Percentiles rank a stretch among this genome's conserved stretches.
These are phyloP conservation scores for Xenentodon cancila DNA, from an alignment of 2,797 vertebrate species.

Conservation along the genomic window DNA sequence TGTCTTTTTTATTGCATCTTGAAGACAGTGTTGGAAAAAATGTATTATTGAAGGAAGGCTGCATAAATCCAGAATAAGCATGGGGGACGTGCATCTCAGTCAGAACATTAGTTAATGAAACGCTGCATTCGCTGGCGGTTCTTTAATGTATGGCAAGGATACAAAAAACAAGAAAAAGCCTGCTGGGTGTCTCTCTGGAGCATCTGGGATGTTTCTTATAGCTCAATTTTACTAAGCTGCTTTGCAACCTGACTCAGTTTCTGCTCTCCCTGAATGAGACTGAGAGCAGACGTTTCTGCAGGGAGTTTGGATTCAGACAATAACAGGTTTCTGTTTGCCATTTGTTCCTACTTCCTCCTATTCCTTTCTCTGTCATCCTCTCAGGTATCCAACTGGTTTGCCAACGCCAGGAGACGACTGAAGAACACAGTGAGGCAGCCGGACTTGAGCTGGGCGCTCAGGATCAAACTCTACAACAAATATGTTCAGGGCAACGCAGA, in stretches of 20 bases:
- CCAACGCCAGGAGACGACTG: conserved; percentile 95
- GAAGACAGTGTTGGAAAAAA: conserved; percentile 76
- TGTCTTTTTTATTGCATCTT: conserved; percentile 79
- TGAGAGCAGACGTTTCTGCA: conserved; percentile 42
- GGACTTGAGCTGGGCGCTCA: conserved; percentile 96
- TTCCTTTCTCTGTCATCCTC: conserved; percentile 7
- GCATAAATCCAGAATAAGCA: conserved; percentile 74
- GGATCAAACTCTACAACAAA: conserved; percentile 99
- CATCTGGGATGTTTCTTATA: conserved; percentile 61
- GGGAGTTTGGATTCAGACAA: conserved; percentile 55
- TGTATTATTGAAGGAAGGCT: conserved; percentile 68
- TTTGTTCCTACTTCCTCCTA: conserved; percentile 10
- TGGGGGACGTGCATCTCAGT: conserved; percentile 43
- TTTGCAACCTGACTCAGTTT: conserved; percentile 48
- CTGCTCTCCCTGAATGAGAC: conserved; percentile 50
- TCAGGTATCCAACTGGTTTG: conserved; percentile 99
- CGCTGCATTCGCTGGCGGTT: conserved; percentile 51
- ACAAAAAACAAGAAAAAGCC: conserved; percentile 47
- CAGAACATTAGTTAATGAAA: conserved; percentile 71
- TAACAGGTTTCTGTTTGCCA: conserved; percentile 32
- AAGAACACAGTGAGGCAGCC: conserved; percentile 99
- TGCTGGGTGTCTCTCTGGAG: conserved; percentile 45
- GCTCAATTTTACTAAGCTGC: conserved; percentile 38
- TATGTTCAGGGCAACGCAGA: conserved; percentile 99
- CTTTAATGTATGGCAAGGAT: conserved; percentile 53